Base-by-base conservation (phyloP, 2,113 vertebrate species). In the Podocnemis expansa region DNA sequence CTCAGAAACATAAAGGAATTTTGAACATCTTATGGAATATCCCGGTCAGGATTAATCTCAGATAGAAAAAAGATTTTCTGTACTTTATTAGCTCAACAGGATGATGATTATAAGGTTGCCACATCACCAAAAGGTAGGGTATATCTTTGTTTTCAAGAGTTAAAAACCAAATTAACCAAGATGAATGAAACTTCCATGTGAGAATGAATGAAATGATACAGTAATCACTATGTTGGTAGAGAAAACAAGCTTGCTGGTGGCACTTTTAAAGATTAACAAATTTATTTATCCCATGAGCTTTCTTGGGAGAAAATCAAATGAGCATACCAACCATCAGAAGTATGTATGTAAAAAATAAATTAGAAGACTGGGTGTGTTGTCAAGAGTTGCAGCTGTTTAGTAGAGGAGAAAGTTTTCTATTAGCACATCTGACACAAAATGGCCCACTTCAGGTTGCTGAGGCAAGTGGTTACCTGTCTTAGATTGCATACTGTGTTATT, bases 351-450 rank as follows among this genome's bases (percentile, higher is more conserved):
- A 63, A 63, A 63, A 17, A 52, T 52, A 52, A 17, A 14, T 16
- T 19, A 67, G 34, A 67, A n/a, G 60, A 21, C 67, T 81, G 80
- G 43, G 34, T 52, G 2, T 43, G 19, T 70, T 75, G 76, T 82
- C 91, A 91, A 51, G 38, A 94, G 92, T 89, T 90, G 88, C 91
- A 91, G 90, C 90, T 89, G 54, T 91, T 86, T 95, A 9, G 52
- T 75, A 83, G 86, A 43, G 56, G 91, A 45, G 38, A 75, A 43
- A 43, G 41, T 67, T 67, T 49, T 82, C 6, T 78, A 49, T 91
- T 80, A 56, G 9, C 31, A 29, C 16, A 79, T 38, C 41, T 38
- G 58, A 87, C 52, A 79, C 63, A 82, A 70, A 38, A 81, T 78
- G 41, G 56, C 82, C 29, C 1, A 13, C 70, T 78, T 21, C 86